Base-by-base conservation (phyloP, 2,113 vertebrate species). In the Triplophysa siluroides region DNA sequence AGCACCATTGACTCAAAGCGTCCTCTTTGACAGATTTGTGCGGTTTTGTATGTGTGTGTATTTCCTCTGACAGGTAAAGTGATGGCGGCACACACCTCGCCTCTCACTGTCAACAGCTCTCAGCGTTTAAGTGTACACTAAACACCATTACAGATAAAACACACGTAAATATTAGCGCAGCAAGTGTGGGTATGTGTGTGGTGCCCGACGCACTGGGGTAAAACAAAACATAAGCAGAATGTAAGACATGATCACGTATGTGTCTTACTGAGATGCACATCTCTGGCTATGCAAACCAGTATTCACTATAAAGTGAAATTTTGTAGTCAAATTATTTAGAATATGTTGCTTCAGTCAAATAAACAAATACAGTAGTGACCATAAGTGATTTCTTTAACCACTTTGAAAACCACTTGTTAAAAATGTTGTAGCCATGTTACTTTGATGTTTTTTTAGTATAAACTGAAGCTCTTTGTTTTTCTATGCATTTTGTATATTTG, bases 1-100 rank as follows among this genome's bases (percentile, higher is more conserved):
- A 90, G 92, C 85, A 92, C 92, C 94, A 95, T 95, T 93, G 94
- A 95, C 83, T 85, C 78, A 78, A 78, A 85, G 80, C 72, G 16
- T 85, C 77, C 83, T 79, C 83, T 84, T 50, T 76, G 80, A 71
- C 76, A 78, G 65, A 83, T 85, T 70, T 78, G 81, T 83, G 86
- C 33, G 6, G 33, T 38, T 71, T 83, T 78, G 87, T 78, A 83
- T 81, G 82, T 90, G 88, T 85, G 87, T 88, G 80, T 77, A 14
- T 85, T 79, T 16, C 45, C 71, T 54, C 71, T 85, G 83, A 82
- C 83, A 85, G 83, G 83, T 82, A 82, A 78, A 84, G 83, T 79
- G 83, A 82, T 82, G 75, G 83, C 70, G 62, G 76, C 52, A 60
- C 80, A 79, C 83, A 80, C 77, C 83, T 82, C 72, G 64, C 78